These are phyloP conservation scores for Amblyornis subalaris DNA, from an alignment of 2,113 vertebrate genomes.

Conservation along the genomic window DNA sequence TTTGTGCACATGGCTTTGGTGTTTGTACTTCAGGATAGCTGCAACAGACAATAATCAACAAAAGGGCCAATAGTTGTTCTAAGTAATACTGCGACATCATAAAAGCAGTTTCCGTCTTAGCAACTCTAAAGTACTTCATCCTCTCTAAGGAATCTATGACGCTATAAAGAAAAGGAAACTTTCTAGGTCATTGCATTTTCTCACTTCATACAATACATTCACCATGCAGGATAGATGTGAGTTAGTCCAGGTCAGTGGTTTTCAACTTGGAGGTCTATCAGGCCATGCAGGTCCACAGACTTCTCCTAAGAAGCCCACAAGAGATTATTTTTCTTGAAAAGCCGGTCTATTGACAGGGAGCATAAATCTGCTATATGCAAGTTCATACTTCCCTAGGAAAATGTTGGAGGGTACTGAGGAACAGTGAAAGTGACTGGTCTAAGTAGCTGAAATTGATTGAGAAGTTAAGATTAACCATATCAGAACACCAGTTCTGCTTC, in stretches of 20 bases:
- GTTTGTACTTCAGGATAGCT: not conserved
- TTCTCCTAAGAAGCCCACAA: not conserved
- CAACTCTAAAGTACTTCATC: slow-evolving; percentile 16
- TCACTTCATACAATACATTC: slow-evolving; percentile 33
- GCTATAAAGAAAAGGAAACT: slow-evolving; percentile 4
- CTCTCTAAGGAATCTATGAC: not conserved
- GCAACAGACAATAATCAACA: not conserved
- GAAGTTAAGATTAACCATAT: not conserved
- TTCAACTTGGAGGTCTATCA: slow-evolving; percentile 9
- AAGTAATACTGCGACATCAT: not conserved
- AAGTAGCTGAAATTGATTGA: not conserved
- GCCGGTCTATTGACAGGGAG: not conserved
- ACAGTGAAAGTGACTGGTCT: not conserved
- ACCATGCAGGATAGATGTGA: slow-evolving; percentile 25
- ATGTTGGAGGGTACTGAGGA: not conserved
- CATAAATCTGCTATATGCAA: not conserved
- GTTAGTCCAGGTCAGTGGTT: slow-evolving; percentile 37
- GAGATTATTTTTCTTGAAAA: not conserved
- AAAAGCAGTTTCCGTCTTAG: slow-evolving; percentile 15
- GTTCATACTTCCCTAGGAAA: not conserved
- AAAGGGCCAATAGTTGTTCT: not conserved
- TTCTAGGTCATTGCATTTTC: slow-evolving; percentile 27
- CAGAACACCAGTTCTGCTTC: not conserved
- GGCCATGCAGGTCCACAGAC: not conserved
- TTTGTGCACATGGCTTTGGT: not conserved